These are phyloP conservation scores for Drosophila pseudoobscura DNA, from an alignment of 1,140 invertebrate species.

Conservation along the genomic window DNA sequence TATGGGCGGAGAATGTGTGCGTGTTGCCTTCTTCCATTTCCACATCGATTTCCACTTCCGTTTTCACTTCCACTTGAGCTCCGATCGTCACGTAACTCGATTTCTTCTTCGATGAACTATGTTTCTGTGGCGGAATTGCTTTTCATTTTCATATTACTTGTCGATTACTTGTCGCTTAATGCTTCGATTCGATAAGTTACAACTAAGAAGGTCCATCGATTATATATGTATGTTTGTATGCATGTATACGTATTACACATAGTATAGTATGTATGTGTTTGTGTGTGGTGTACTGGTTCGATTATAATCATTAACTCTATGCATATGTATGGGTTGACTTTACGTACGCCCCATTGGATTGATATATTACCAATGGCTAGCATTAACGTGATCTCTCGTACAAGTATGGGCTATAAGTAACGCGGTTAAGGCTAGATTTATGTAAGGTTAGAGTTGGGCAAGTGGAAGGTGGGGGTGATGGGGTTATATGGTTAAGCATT, in stretches of 20 bases:
- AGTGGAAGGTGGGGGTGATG: background rate
- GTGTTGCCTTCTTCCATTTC: slow-evolving; percentile 3
- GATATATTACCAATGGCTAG: slow-evolving; percentile 39
- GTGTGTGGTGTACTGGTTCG: slow-evolving; percentile 13
- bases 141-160: slow-evolving; percentile 43
- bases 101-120: background rate
- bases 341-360: slow-evolving; percentile 42
- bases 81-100: slow-evolving; percentile 5
- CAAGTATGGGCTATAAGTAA: slow-evolving; percentile 30
- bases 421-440: slow-evolving; percentile 21
- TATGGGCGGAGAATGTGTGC: too few species aligned
- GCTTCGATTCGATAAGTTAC: slow-evolving; percentile 44
- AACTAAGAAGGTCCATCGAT: slow-evolving; percentile 38
- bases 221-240: slow-evolving; percentile 36
- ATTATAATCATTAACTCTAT: slow-evolving; percentile 63
- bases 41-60: slow-evolving; percentile 8
- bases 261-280: slow-evolving; percentile 17
- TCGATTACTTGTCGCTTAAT: slow-evolving; percentile 39
- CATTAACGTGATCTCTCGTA: slow-evolving; percentile 26
- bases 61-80: slow-evolving; percentile 2
- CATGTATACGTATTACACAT: background rate
- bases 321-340: slow-evolving; percentile 71
- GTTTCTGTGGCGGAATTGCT: slow-evolving; percentile 62
- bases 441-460: slow-evolving; percentile 1
- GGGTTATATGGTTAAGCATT: background rate